Percentiles rank a stretch among this genome's conserved stretches.
Conservation (phyloP, 1,140 invertebrate species). For the Drosophila mayri region DNA sequence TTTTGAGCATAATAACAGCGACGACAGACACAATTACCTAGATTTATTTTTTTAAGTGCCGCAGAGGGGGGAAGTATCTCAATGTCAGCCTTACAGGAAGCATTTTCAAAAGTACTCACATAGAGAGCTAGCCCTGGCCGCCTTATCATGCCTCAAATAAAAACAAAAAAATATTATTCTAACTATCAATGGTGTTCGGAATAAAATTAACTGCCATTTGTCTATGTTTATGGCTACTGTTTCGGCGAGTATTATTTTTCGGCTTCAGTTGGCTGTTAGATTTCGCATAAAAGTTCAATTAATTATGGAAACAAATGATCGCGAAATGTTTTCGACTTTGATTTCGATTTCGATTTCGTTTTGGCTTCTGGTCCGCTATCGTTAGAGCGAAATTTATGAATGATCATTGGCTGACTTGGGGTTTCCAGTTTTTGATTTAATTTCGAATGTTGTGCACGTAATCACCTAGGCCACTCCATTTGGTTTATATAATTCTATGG, state of each 20-base stretch:
- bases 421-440: slow-evolving; percentile 35
- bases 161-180: slow-evolving; percentile 17
- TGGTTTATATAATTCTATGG: slow-evolving; percentile 53
- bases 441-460: slow-evolving; percentile 49
- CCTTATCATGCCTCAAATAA: slow-evolving; percentile 50
- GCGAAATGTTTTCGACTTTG: slow-evolving; percentile 43
- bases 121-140: slow-evolving; percentile 59
- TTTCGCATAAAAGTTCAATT: slow-evolving; percentile 71
- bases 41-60: slow-evolving; percentile 51
- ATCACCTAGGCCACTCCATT: slow-evolving; percentile 42
- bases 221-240: slow-evolving; percentile 40
- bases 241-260: slow-evolving; percentile 16
- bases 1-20: slow-evolving; percentile 49
- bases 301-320: slow-evolving; percentile 60
- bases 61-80: slow-evolving; percentile 49
- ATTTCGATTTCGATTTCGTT: slow-evolving; percentile 36
- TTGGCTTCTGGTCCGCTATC: slow-evolving; percentile 44
- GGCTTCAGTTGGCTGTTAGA: slow-evolving; percentile 29
- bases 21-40: slow-evolving; percentile 74
- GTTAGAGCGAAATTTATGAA: slow-evolving; percentile 73
- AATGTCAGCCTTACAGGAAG: slow-evolving; percentile 73
- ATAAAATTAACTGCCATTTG: slow-evolving; percentile 45
- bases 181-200: slow-evolving; percentile 50
- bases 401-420: slow-evolving; percentile 46
- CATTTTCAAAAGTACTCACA: slow-evolving; percentile 25